Conservation (phyloP, 1,140 invertebrate species). For the Sitophilus oryzae region DNA sequence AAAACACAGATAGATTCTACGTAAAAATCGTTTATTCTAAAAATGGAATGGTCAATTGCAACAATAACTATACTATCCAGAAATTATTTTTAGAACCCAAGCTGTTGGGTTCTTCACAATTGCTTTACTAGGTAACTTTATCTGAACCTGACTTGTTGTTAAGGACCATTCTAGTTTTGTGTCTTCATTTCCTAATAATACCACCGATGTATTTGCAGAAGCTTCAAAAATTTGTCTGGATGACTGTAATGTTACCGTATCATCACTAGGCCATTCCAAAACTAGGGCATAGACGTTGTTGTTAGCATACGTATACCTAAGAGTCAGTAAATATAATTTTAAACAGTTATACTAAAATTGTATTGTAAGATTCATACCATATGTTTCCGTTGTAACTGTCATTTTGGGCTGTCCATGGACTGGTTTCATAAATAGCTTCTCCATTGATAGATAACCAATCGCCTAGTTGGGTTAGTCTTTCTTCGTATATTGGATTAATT, state of each 20-base stretch:
- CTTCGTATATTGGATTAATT: constrained; percentile 85
- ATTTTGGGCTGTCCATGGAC: constrained; percentile 76
- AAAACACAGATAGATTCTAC: no score
- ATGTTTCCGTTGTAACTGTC: constrained; percentile 66
- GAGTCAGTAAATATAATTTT: neutral
- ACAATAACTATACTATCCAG: no score
- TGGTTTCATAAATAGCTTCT: constrained; percentile 80
- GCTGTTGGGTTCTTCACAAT: constrained; percentile 34
- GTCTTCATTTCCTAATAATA: constrained; percentile 43
- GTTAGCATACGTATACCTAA: constrained; percentile 50
- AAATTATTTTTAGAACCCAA: constrained; percentile 37
- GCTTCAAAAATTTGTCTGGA: constrained; percentile 40
- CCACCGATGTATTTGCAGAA: constrained; percentile 38
- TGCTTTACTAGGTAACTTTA: constrained; percentile 36
- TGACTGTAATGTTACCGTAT: constrained; percentile 48
- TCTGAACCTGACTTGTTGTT: constrained; percentile 21
- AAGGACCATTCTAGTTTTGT: constrained; percentile 22
- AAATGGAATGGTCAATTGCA: no score
- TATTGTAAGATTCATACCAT: constrained; percentile 51
- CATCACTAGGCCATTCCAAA: constrained; percentile 59
- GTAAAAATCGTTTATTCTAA: no score
- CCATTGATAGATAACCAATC: constrained; percentile 79
- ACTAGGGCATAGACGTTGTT: constrained; percentile 57
- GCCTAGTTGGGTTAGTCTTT: constrained; percentile 68
- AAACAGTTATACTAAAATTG: neutral